Conservation (phyloP, 2,888 invertebrate genomes). For the Zele albiditarsus region DNA sequence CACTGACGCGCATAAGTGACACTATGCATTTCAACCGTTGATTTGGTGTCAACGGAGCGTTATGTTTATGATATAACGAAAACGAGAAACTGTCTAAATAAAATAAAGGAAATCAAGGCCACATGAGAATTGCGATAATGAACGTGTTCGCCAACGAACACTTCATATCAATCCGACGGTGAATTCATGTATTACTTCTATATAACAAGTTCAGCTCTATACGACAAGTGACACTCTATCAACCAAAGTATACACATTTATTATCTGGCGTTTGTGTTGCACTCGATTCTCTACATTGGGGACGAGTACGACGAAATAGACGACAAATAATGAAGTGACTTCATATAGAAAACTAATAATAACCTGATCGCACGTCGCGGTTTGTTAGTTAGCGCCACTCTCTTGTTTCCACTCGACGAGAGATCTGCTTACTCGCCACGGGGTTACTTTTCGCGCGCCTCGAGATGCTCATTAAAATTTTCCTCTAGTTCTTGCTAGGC, state of each 20-base stretch:
- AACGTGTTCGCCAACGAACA: too few species aligned
- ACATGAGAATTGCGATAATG: too few species aligned
- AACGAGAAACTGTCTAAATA: not conserved
- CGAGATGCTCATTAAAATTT: slow-evolving; percentile 28
- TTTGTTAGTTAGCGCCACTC: slow-evolving; percentile 12
- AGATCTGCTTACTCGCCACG: slow-evolving; percentile 8
- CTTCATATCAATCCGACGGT: too few species aligned
- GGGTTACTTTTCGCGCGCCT: slow-evolving; percentile 5
- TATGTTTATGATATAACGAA: not conserved
- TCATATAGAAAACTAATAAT: slow-evolving; percentile 26
- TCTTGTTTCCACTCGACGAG: not conserved
- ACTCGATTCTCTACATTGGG: too few species aligned
- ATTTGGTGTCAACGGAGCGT: not conserved
- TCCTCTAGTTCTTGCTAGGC: not conserved
- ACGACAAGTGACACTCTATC: too few species aligned
- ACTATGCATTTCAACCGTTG: not conserved
- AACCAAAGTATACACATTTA: too few species aligned
- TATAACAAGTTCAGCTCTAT: too few species aligned
- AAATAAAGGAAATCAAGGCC: too few species aligned
- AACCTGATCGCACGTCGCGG: slow-evolving; percentile 22
- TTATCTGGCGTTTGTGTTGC: too few species aligned
- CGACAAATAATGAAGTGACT: not conserved
- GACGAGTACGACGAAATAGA: too few species aligned
- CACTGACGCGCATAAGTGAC: not conserved
- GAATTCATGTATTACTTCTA: too few species aligned